A percentile compares a stretch with the other conserved stretches of the same genome.
Evolutionary conservation across 2,888 invertebrate genomes (phyloP).

Genomic region (Drosophila picticornis): DNA sequence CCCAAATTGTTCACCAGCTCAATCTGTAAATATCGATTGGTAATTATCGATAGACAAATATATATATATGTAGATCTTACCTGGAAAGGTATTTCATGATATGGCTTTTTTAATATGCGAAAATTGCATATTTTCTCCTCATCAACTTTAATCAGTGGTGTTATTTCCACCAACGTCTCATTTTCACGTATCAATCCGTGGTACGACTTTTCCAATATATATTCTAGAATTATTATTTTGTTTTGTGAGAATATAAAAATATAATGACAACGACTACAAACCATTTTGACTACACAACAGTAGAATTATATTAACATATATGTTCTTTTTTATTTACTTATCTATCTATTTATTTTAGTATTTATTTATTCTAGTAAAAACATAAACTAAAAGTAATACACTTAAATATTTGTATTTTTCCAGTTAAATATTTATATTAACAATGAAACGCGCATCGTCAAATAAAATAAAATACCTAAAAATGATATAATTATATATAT

Average conservation of each 20-base stretch:
- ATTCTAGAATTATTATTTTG: conserved; percentile 68
- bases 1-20: conserved; percentile 92
- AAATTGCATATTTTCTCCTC: conserved; percentile 94
- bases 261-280: neutral
- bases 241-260: neutral
- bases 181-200: conserved; percentile 97
- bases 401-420: neutral
- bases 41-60: neutral
- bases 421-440: neutral
- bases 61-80: conserved; percentile 85
- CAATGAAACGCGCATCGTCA: neutral
- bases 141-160: conserved; percentile 94
- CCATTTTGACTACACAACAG: neutral
- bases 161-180: conserved; percentile 96
- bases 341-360: neutral
- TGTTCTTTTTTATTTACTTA: neutral
- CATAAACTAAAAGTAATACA: neutral
- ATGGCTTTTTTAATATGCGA: conserved; percentile 95
- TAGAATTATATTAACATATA: neutral
- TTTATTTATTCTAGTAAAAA: neutral
- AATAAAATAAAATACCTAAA: neutral
- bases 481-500: neutral
- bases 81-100: conserved; percentile 97
- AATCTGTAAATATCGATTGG: conserved; percentile 85
- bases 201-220: conserved; percentile 92